Evolutionary conservation across 2,888 invertebrate species (phyloP).

Genomic region (Tipula vernalis): DNA sequence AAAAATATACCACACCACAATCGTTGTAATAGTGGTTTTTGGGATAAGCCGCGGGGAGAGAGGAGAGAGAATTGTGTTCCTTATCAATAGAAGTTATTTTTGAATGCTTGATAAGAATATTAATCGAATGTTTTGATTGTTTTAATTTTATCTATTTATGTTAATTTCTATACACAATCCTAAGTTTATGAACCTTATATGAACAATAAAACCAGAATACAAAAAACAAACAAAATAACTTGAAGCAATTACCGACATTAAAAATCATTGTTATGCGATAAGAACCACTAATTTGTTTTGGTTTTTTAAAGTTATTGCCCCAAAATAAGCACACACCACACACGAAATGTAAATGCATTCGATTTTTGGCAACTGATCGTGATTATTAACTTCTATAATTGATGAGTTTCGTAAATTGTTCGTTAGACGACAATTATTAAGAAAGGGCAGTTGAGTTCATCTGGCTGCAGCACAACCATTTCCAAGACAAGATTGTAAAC

Average conservation of each 20-base stretch:
- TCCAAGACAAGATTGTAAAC: too few species aligned
- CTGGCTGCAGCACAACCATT: not conserved
- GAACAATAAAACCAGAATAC: not conserved
- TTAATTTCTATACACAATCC: not conserved
- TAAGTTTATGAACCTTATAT: not conserved
- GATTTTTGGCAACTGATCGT: not conserved
- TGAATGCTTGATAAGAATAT: not conserved
- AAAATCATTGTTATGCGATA: not conserved
- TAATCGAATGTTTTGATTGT: not conserved
- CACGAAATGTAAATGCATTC: not conserved
- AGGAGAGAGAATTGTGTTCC: not conserved
- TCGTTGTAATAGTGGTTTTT: not conserved
- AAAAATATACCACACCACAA: not conserved
- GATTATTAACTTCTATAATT: not conserved
- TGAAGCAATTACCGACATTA: not conserved
- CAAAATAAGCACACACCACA: not conserved
- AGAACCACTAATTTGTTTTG: not conserved
- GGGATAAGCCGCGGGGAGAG: not conserved
- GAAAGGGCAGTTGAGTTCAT: not conserved
- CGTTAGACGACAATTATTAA: not conserved
- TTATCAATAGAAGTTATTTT: not conserved
- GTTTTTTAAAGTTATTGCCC: not conserved
- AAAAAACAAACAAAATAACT: not conserved
- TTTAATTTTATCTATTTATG: not conserved
- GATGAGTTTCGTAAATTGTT: not conserved